Evolutionary conservation across 2,113 vertebrate species (phyloP).

Genomic region (Lepus europaeus): DNA sequence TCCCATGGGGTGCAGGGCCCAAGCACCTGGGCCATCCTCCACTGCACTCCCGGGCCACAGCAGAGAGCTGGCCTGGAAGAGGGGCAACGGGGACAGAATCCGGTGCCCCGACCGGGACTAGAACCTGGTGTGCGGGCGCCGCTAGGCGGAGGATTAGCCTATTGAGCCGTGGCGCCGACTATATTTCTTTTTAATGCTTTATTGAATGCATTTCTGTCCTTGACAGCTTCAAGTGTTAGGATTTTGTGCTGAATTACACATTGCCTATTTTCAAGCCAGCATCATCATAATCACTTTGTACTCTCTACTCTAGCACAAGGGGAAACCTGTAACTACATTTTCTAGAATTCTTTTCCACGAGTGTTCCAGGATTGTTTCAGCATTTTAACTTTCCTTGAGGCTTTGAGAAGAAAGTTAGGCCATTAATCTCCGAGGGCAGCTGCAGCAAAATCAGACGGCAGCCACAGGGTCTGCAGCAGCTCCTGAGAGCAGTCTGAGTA

Average conservation of each 20-base stretch:
- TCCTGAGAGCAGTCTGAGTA: not conserved
- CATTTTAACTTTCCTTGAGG: not conserved
- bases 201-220: not conserved
- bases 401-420: not conserved
- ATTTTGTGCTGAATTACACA: not conserved
- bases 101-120: no score
- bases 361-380: not conserved
- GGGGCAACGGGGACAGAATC: no score
- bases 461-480: not conserved
- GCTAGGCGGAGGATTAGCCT: no score
- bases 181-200: not conserved
- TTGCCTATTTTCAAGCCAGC: not conserved
- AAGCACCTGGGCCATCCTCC: no score
- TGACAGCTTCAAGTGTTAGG: not conserved
- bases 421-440: not conserved
- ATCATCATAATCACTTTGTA: not conserved
- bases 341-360: slow-evolving; percentile 6
- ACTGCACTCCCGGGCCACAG: no score
- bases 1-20: no score
- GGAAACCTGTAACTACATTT: not conserved
- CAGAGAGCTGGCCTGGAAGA: no score
- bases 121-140: no score
- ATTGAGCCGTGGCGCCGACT: no score
- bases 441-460: not conserved
- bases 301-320: not conserved